Percentiles rank a stretch among this genome's conserved stretches.
Conservation (phyloP, 2,113 vertebrate genomes). For the Cranoglanis bouderius region DNA sequence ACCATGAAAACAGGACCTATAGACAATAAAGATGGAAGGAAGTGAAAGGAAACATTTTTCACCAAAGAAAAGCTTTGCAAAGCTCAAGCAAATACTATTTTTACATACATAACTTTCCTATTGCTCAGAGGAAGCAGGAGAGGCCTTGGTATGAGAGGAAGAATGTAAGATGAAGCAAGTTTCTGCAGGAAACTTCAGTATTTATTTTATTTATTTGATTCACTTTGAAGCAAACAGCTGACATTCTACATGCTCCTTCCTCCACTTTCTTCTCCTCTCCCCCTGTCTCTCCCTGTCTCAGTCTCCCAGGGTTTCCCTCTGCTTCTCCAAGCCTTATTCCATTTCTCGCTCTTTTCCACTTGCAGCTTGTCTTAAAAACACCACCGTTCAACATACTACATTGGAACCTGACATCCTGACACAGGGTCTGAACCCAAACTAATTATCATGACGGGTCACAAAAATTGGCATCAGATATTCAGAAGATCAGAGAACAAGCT, state of each 20-base stretch:
- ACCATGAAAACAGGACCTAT: neutral
- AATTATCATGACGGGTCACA: constrained; percentile 64
- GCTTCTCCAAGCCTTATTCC: constrained; percentile 44
- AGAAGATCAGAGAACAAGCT: constrained; percentile 60
- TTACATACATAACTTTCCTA: neutral
- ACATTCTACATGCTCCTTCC: constrained; percentile 3
- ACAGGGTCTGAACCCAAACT: constrained; percentile 56
- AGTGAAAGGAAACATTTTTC: neutral
- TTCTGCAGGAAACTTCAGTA: neutral
- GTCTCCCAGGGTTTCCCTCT: constrained; percentile 54
- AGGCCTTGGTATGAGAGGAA: constrained; percentile 6
- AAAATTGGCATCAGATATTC: constrained; percentile 67
- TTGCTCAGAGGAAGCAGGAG: neutral
- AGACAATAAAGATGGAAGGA: neutral
- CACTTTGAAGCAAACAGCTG: constrained; percentile 7
- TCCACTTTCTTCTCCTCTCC: constrained; percentile 2
- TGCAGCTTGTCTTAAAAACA: constrained; percentile 59
- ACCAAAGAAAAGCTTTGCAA: neutral
- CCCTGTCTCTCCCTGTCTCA: neutral
- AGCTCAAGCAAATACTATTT: neutral
- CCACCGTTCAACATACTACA: constrained; percentile 11
- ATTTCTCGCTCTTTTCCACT: constrained; percentile 48
- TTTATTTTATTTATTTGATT: constrained; percentile 4
- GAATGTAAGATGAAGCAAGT: neutral
- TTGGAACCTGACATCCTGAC: constrained; percentile 44